Percentiles rank a stretch among this genome's conserved stretches.
phyloP scores from a whole-genome alignment of 2,797 vertebrate genomes.

The Labroides dimidiatus region DNA sequence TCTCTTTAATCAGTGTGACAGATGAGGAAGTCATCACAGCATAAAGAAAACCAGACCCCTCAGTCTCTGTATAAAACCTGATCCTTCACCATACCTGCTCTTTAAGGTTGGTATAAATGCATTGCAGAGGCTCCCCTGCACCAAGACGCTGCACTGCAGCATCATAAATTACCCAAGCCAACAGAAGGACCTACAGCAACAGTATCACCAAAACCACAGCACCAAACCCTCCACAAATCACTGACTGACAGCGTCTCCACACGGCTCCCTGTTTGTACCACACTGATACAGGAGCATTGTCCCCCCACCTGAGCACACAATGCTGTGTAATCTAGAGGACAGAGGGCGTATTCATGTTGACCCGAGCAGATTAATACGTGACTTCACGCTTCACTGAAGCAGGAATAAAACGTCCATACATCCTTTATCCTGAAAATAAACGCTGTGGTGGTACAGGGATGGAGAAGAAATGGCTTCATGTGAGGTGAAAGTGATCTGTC shows the following conservation, averaged over 20 bases:
- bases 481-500: conserved; percentile 28
- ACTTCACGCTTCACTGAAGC: conserved; percentile 47
- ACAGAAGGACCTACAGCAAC: conserved; percentile 27
- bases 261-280: conserved; percentile 26
- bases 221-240: conserved; percentile 14
- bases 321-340: conserved; percentile 9
- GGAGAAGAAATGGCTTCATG: not conserved
- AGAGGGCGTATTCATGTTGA: conserved; percentile 49
- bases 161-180: conserved; percentile 57
- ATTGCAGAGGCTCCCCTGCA: conserved; percentile 44
- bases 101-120: conserved; percentile 23
- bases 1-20: not conserved
- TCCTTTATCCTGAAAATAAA: conserved; percentile 49
- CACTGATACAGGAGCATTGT: conserved; percentile 35
- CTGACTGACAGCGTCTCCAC: conserved; percentile 9
- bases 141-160: conserved; percentile 67
- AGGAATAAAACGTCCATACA: conserved; percentile 30
- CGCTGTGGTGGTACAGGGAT: conserved; percentile 7
- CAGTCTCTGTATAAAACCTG: not conserved
- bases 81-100: not conserved
- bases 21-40: not conserved
- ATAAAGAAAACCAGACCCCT: not conserved
- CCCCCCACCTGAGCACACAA: conserved; percentile 55
- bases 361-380: conserved; percentile 52
- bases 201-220: conserved; percentile 23